Evolutionary conservation across 2,113 vertebrate species (phyloP).

Genomic region (Turdus rufiventris): DNA sequence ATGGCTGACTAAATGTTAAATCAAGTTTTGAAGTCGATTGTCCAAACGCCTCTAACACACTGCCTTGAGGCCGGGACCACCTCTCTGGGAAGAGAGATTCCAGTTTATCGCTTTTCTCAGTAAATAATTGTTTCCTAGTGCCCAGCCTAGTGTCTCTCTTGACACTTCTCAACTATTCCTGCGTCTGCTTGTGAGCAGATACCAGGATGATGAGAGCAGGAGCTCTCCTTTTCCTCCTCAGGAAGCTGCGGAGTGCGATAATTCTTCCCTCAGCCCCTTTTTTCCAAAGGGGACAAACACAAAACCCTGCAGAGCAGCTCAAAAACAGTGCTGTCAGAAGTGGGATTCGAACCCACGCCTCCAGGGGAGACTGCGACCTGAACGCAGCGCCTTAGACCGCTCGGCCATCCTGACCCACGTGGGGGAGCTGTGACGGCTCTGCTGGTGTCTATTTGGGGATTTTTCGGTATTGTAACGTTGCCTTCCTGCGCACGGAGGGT

Average conservation of each 20-base stretch:
- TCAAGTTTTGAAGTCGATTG: not conserved
- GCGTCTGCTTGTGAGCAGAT: rapidly evolving
- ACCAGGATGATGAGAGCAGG: rapidly evolving
- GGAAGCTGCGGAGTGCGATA: rapidly evolving
- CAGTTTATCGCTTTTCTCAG: not conserved
- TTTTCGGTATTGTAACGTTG: rapidly evolving
- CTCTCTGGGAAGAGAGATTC: not conserved
- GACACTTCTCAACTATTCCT: rapidly evolving
- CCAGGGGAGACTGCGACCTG: constrained; percentile 76
- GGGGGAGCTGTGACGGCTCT: rapidly evolving
- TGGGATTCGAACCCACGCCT: constrained; percentile 73
- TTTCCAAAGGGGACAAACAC: rapidly evolving
- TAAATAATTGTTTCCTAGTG: rapidly evolving
- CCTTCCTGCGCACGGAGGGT: rapidly evolving
- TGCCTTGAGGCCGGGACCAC: rapidly evolving
- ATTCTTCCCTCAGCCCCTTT: rapidly evolving
- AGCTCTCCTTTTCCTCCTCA: rapidly evolving
- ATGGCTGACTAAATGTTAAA: not conserved
- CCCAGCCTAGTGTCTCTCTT: rapidly evolving
- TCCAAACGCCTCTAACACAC: not conserved
- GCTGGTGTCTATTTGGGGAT: rapidly evolving
- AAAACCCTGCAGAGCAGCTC: rapidly evolving
- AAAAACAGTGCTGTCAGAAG: rapidly evolving
- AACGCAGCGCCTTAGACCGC: constrained; percentile 80
- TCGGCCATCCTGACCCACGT: constrained; percentile 68